These are phyloP conservation scores for Cyclura pinguis DNA, from an alignment of 2,797 vertebrate species.

Conservation along the genomic window DNA sequence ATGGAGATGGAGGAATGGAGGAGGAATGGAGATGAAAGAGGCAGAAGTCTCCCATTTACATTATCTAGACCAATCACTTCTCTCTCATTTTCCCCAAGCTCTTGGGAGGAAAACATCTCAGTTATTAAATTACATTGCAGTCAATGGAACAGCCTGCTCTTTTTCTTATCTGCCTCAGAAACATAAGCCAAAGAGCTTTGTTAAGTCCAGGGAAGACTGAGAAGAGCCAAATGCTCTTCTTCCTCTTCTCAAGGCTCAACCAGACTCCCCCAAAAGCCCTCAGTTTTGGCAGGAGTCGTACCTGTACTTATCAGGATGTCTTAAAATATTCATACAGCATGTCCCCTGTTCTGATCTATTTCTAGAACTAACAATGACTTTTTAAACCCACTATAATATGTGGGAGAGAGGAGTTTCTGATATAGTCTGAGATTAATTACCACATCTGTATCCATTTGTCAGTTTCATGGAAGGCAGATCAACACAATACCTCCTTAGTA, in stretches of 20 bases:
- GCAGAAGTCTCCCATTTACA: neutral
- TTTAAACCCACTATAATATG: too few species aligned
- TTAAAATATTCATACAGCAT: too few species aligned
- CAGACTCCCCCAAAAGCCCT: too few species aligned
- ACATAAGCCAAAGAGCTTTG: neutral
- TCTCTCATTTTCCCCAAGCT: slow-evolving; percentile 9
- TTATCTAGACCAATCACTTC: slow-evolving; percentile 2
- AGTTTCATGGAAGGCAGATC: neutral
- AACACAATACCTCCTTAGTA: neutral
- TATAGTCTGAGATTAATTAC: too few species aligned
- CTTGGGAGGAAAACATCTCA: slow-evolving; percentile 9
- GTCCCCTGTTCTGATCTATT: too few species aligned
- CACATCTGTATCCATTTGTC: neutral
- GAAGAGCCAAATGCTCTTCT: neutral
- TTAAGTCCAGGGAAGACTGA: neutral
- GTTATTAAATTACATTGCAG: slow-evolving; percentile 13
- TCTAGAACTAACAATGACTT: too few species aligned
- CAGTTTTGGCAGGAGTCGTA: too few species aligned
- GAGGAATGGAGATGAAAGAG: neutral
- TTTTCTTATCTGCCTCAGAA: neutral
- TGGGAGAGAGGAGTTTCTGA: too few species aligned
- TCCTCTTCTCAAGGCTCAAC: too few species aligned
- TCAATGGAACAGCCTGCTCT: neutral
- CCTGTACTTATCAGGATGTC: too few species aligned
- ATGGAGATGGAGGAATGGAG: neutral